Evolutionary conservation across 2,113 vertebrate genomes (phyloP), one percentile per base, ranked within the genome.

Genomic region (Takifugu bimaculatus): DNA sequence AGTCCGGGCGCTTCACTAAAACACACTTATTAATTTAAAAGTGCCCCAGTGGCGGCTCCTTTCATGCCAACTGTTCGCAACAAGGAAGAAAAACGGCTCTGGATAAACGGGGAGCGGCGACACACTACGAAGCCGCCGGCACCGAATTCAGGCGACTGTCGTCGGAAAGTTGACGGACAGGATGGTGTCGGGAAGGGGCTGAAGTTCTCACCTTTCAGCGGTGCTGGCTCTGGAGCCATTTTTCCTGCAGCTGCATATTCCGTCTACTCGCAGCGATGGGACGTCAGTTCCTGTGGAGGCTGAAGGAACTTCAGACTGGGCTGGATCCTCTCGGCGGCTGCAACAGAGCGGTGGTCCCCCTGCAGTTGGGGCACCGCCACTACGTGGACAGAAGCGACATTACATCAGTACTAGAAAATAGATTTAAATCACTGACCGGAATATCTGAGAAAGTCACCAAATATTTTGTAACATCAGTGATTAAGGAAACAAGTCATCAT

Each of bases 281-380:
- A 91, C 91, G 91, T 92, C 90, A 92, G 83, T 91, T 92, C 91
- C 91, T 88, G 90, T 87, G 68, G 73, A 68, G 75, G 67, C 58
- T 68, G 74, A 15, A 45, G 44, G 44, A 45, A 15, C 14, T 45
- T 45, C 60, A 57, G 60, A 45, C 51, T 56, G 58, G 53, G 64
- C 56, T 42, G 63, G 65, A 55, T 59, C 65, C 50, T 65, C 57
- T 39, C 9, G 28, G 39, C 25, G 47, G 42, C 13, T 48, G n/a
- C n/a, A 14, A 11, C 44, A 1, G 44, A 45, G 13, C 4, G 48
- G 4, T 5, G 48, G 4, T 29, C 45, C 7, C 60, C 3, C 5
- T 2, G 50, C 0, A 1, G 35, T 1, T 35, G 13, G 2, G 26
- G 63, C 79, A 79, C 70, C 77, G 81, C 59, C 86, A 48, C 61